Evolutionary conservation across 2,888 invertebrate genomes (phyloP), one percentile per base, ranked within the genome.

Genomic region (Meiosimyza decipiens): DNA sequence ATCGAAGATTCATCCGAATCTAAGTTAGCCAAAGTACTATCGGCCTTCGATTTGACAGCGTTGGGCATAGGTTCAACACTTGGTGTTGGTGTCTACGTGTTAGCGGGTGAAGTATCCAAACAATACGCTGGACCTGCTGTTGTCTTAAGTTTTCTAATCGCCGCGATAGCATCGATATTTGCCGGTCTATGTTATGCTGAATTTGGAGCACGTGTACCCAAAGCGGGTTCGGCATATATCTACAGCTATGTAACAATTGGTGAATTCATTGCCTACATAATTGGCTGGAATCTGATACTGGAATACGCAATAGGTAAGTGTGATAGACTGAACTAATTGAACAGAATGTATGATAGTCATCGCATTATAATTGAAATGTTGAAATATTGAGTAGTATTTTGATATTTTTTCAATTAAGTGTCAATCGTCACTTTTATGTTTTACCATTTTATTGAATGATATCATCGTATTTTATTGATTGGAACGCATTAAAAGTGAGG

Each of bases 241-340:
- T 97, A 97, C 89, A 96, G 95, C 83, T 97, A 97, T 85, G 96
- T 97, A 18, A 94, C 95, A 67, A 93, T 97, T 71, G 97, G 97
- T 1, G 97, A 97, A 88, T 93, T 96, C 82, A 91, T 95, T 71
- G 97, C 96, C 0, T 97, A 97, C 85, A 89, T 95, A 63, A 96
- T 97, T 80, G 97, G 97, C 18, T 97, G 97, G 97, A 97, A 97
- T 86, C 91, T 97, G 67, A 94, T 97, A 78, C 88, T 96, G 66
- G 96, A 96, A 85, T 95, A 96, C 86, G 91, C 95, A 57, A 95
- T 96, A 74, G 95, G 94, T 92, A 86, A 88, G 82, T 76, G 18
- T 40, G 4, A 2, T 4, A 40, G 40, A 0, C 40, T 6, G 9
- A 40, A 57, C 28, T 57, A 57, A 57, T 57, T 57, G 57, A 57